Evolutionary conservation across 2,888 invertebrate genomes (phyloP).

Genomic region (Nudaria mundana): DNA sequence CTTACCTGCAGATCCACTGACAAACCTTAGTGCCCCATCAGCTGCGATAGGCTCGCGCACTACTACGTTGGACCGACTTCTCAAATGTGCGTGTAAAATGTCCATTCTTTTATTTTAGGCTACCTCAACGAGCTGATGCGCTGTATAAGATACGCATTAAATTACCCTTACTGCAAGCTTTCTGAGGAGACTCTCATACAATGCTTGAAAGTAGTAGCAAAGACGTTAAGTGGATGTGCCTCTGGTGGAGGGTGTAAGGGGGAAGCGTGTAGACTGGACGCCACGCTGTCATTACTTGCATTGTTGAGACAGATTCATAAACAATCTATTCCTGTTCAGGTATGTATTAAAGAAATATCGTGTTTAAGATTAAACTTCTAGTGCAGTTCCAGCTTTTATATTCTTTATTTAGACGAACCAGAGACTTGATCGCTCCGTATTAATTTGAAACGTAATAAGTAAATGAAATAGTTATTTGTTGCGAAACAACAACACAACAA

Average conservation of each 20-base stretch:
- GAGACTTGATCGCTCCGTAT: too few relatives aligned
- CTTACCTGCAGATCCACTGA: too few relatives aligned
- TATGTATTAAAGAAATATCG: conserved; percentile 20
- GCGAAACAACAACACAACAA: too few relatives aligned
- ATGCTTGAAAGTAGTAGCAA: conserved; percentile 43
- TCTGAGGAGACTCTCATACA: conserved; percentile 56
- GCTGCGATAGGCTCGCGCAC: too few relatives aligned
- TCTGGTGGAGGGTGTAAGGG: conserved; percentile 64
- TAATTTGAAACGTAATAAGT: too few relatives aligned
- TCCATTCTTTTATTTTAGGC: conserved; percentile 44
- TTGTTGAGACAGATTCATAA: conserved; percentile 48
- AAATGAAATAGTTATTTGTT: too few relatives aligned
- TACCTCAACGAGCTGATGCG: conserved; percentile 68
- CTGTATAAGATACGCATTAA: conserved; percentile 57
- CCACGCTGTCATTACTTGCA: conserved; percentile 53
- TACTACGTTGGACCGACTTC: too few relatives aligned
- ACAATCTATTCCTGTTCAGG: conserved; percentile 60
- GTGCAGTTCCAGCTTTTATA: too few relatives aligned
- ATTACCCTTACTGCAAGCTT: conserved; percentile 55
- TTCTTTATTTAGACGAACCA: too few relatives aligned
- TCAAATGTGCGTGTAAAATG: too few relatives aligned
- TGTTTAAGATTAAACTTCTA: neutral
- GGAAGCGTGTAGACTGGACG: conserved; percentile 61
- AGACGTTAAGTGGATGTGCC: conserved; percentile 50
- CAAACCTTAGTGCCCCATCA: too few relatives aligned